These are phyloP conservation scores for Ryuthela nishihirai DNA, from an alignment of 2,888 invertebrate genomes.

Conservation along the genomic window DNA sequence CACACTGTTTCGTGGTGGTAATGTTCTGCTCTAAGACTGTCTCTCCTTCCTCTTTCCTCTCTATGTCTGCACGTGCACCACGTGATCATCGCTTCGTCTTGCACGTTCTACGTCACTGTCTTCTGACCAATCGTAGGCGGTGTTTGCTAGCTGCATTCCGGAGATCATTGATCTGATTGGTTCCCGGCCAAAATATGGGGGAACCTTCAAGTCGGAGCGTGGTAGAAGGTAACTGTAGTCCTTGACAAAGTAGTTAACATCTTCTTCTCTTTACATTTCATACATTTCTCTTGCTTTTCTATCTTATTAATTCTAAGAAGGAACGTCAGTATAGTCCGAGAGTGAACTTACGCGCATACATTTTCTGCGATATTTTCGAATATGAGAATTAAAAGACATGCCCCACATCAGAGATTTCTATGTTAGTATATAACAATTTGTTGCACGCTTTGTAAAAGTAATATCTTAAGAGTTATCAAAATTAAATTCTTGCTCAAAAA, in stretches of 20 bases:
- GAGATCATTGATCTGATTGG: conserved; percentile 99
- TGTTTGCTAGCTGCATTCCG: conserved; percentile 99
- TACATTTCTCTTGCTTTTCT: not conserved
- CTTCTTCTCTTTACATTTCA: conserved; percentile 9
- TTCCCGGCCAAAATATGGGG: conserved; percentile 99
- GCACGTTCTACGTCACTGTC: conserved; percentile 37
- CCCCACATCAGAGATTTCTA: too few species aligned
- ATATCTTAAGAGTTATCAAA: too few species aligned
- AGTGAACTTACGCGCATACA: too few species aligned
- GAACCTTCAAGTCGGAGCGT: conserved; percentile 99
- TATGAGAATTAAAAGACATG: too few species aligned
- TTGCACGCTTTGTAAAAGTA: too few species aligned
- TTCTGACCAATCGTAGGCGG: conserved; percentile 67
- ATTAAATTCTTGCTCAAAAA: too few species aligned
- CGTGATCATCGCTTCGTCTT: conserved; percentile 34
- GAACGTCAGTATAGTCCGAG: conserved; percentile 24
- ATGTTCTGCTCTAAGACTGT: too few species aligned
- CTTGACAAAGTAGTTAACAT: conserved; percentile 25
- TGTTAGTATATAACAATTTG: too few species aligned
- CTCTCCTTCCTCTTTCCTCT: conserved; percentile 30
- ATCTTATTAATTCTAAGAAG: conserved; percentile 3
- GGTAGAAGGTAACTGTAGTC: conserved; percentile 84
- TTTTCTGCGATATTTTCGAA: too few species aligned
- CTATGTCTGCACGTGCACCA: conserved; percentile 33
- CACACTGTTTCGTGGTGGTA: too few species aligned